Evolutionary conservation across 2,888 invertebrate genomes (phyloP).

Genomic region (Iselma pallidipennis): DNA sequence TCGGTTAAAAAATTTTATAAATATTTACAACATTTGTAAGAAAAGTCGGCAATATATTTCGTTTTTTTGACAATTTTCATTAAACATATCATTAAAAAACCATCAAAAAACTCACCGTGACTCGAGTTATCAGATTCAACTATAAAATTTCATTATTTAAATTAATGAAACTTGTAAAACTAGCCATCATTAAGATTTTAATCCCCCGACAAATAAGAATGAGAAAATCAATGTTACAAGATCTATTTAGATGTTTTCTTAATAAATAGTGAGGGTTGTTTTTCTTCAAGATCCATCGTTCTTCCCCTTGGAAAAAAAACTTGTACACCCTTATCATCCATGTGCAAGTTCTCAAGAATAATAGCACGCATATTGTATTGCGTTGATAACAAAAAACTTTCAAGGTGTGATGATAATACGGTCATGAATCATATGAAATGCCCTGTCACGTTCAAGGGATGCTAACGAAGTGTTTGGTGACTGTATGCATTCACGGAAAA

Average conservation of each 20-base stretch:
- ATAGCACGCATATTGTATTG: constrained; percentile 42
- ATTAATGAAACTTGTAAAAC: not conserved
- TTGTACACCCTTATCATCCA: constrained; percentile 34
- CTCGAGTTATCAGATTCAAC: no score
- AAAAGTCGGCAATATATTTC: not conserved
- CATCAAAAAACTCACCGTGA: not conserved
- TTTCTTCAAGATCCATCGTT: not conserved
- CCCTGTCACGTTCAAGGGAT: constrained; percentile 15
- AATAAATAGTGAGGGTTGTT: not conserved
- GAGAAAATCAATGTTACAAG: not conserved
- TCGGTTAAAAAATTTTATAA: not conserved
- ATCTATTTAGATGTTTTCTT: not conserved
- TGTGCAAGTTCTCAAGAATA: constrained; percentile 44
- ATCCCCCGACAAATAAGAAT: not conserved
- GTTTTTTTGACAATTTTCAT: not conserved
- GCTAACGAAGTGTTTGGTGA: constrained; percentile 13
- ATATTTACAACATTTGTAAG: no score
- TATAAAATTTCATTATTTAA: not conserved
- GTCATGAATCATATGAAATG: constrained; percentile 36
- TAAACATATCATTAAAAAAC: not conserved
- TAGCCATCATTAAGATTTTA: not conserved
- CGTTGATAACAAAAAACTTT: constrained; percentile 40
- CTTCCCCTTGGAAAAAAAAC: not conserved
- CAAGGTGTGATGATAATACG: constrained; percentile 38
- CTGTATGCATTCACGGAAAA: not conserved